Percentiles rank a stretch among this genome's conserved stretches.
Conservation (phyloP, 2,888 invertebrate species). For the Zygothrica quintamaculata region DNA sequence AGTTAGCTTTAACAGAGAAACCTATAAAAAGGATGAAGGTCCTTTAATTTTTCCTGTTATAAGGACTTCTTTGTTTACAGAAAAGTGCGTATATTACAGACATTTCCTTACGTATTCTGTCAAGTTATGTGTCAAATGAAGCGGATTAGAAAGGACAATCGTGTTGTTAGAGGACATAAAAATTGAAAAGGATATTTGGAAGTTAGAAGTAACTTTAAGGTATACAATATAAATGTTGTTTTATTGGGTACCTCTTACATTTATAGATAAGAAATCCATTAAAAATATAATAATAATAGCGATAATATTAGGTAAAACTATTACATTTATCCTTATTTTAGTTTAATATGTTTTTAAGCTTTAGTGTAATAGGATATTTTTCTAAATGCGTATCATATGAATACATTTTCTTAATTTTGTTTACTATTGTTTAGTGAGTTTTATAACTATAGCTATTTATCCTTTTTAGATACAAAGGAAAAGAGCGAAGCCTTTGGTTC, state of each 20-base stretch:
- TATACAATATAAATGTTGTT: no score
- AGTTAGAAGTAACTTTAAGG: no score
- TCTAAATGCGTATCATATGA: no score
- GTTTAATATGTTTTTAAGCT: not conserved
- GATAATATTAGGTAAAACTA: no score
- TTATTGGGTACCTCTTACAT: no score
- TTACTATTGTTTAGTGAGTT: no score
- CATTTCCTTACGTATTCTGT: slow-evolving; percentile 1
- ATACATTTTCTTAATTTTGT: no score
- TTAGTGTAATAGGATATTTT: no score
- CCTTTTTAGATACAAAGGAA: slow-evolving; percentile 89
- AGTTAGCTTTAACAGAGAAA: not conserved
- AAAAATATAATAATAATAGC: no score
- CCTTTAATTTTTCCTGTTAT: not conserved
- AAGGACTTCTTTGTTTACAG: not conserved
- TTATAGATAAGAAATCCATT: no score
- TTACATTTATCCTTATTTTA: not conserved
- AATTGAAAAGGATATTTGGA: no score
- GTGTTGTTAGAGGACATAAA: slow-evolving; percentile 1
- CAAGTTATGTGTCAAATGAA: not conserved
- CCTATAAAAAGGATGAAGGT: slow-evolving; percentile 2
- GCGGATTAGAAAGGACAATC: not conserved
- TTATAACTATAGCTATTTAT: no score
- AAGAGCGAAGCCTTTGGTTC: slow-evolving; percentile 95
- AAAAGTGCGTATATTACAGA: not conserved